These are phyloP conservation scores for Chamaetylas fuelleborni DNA, from an alignment of 2,113 vertebrate genomes.

Conservation along the genomic window DNA sequence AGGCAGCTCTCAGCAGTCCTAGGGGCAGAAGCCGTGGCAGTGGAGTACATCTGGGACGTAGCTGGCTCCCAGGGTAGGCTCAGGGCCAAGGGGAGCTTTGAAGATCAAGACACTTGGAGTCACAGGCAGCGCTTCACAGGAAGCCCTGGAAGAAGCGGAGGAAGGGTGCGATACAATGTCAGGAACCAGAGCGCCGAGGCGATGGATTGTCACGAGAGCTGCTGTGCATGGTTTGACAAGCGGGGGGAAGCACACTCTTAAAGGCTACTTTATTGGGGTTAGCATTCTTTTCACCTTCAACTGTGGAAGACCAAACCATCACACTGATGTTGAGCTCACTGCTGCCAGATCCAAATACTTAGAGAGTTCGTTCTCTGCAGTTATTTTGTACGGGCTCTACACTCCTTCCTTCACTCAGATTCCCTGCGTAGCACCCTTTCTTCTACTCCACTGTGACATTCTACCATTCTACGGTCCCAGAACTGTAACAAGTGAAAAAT, in stretches of 20 bases:
- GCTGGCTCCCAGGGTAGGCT: background rate
- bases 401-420: background rate
- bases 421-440: background rate
- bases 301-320: background rate
- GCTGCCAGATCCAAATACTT: background rate
- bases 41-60: background rate
- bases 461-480: accelerated
- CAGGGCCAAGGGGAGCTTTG: background rate
- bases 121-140: background rate
- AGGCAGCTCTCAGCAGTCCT: background rate
- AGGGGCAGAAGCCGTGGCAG: background rate
- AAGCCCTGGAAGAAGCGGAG: slow-evolving; percentile 11
- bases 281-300: background rate
- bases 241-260: background rate
- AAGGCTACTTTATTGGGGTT: background rate
- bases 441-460: background rate
- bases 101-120: background rate
- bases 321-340: background rate
- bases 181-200: background rate
- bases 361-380: background rate
- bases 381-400: background rate
- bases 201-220: background rate
- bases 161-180: slow-evolving; percentile 25
- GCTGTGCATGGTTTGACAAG: background rate
- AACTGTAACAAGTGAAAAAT: background rate